Conservation (phyloP, 2,113 vertebrate species). For the Cathartes aura region DNA sequence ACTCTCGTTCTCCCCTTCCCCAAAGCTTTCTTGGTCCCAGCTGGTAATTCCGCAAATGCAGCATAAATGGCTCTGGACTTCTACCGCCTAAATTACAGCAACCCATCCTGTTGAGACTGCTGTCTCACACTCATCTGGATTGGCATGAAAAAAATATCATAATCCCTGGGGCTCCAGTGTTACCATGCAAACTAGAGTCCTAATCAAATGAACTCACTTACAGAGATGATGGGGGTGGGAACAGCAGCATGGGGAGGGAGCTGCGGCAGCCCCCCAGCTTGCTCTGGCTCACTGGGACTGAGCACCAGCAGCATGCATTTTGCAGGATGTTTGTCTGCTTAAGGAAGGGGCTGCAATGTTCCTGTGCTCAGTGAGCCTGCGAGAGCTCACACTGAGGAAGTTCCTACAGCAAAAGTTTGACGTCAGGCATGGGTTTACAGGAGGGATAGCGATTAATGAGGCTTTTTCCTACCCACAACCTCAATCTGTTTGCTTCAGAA, state of each 20-base stretch:
- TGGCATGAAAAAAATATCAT: not conserved
- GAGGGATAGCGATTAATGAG: accelerated
- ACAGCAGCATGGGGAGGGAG: not conserved
- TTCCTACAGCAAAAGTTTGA: not conserved
- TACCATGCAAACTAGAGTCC: not conserved
- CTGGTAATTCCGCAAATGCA: not conserved
- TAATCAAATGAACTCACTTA: not conserved
- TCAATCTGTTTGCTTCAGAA: not conserved
- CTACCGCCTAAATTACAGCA: not conserved
- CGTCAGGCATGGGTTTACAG: not conserved
- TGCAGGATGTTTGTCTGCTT: not conserved
- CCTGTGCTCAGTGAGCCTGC: not conserved
- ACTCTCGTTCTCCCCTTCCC: not conserved
- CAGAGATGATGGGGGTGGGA: not conserved
- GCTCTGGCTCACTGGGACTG: not conserved
- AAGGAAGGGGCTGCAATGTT: not conserved
- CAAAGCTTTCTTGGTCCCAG: not conserved
- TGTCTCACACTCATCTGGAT: not conserved
- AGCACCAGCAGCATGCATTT: not conserved
- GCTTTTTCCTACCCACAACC: not conserved
- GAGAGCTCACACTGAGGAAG: not conserved
- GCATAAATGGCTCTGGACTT: not conserved
- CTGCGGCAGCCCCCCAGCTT: not conserved
- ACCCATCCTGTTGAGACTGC: not conserved
- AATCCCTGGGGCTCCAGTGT: not conserved